Percentiles rank a stretch among this genome's conserved stretches.
phyloP scores from a whole-genome alignment of 2,888 invertebrate species.

The Pyrgus malvae region DNA sequence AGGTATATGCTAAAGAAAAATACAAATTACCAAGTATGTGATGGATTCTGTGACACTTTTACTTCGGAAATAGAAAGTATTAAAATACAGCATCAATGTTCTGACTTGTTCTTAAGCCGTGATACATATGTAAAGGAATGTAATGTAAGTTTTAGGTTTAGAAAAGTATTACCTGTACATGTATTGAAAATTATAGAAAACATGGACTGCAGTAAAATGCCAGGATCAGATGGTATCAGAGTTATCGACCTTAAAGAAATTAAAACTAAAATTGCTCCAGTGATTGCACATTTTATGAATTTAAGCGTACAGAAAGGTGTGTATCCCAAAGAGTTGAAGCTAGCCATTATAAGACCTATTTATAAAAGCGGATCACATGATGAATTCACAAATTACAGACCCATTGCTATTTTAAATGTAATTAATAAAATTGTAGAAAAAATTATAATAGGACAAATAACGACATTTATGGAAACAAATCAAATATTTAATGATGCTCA shows the following conservation, averaged over 20 bases:
- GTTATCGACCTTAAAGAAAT: constrained; percentile 22
- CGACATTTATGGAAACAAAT: constrained; percentile 1
- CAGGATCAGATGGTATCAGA: constrained; percentile 26
- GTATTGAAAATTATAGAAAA: constrained; percentile 8
- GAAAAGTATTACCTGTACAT: background rate
- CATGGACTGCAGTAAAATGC: constrained; percentile 17
- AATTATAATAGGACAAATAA: constrained; percentile 9
- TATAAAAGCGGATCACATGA: constrained; percentile 19
- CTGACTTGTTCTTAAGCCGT: background rate
- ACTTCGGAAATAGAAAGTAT: background rate
- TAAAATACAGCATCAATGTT: background rate
- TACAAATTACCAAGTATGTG: background rate
- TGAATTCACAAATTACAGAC: constrained; percentile 25
- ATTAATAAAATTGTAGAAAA: constrained; percentile 31
- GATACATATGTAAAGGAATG: background rate
- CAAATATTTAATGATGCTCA: constrained; percentile 7
- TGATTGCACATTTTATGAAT: constrained; percentile 27
- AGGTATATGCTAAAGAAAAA: constrained; percentile 1
- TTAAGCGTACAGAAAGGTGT: constrained; percentile 5
- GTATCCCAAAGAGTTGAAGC: constrained; percentile 20
- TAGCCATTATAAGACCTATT: constrained; percentile 21
- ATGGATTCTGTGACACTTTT: background rate
- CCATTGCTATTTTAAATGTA: constrained; percentile 26
- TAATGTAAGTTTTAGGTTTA: background rate
- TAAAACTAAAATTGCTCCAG: constrained; percentile 18